Evolutionary conservation across 2,113 vertebrate genomes (phyloP).

Genomic region (Oryzias melastigma): DNA sequence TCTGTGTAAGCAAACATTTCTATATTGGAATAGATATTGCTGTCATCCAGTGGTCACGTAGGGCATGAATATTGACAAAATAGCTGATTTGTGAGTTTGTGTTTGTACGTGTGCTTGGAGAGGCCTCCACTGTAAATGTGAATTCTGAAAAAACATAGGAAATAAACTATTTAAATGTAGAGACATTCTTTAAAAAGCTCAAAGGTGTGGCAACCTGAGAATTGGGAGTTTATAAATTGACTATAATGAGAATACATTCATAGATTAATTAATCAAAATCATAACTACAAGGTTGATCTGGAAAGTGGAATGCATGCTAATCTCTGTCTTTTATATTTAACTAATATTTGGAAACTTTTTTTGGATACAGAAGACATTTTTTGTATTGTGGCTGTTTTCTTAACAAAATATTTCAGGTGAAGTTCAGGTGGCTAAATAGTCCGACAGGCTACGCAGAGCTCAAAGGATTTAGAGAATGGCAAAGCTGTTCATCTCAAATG

Average conservation of each 20-base stretch:
- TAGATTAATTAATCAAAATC: constrained; percentile 34
- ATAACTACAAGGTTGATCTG: constrained; percentile 38
- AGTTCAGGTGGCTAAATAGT: constrained; percentile 7
- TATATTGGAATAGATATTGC: constrained; percentile 38
- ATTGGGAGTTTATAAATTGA: constrained; percentile 35
- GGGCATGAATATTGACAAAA: constrained; percentile 23
- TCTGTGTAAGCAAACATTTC: constrained; percentile 58
- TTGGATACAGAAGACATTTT: constrained; percentile 19
- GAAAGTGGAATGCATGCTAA: constrained; percentile 57
- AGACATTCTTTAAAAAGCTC: constrained; percentile 4
- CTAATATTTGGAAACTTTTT: constrained; percentile 31
- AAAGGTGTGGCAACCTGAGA: constrained; percentile 32
- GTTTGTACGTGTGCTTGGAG: neutral
- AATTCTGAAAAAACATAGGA: too few relatives aligned
- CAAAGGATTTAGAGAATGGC: constrained; percentile 33
- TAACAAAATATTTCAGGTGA: constrained; percentile 34
- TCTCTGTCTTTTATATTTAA: constrained; percentile 26
- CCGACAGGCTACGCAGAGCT: constrained; percentile 26
- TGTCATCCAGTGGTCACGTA: constrained; percentile 33
- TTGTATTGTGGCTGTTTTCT: constrained; percentile 19
- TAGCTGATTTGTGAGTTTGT: constrained; percentile 40
- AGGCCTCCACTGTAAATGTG: too few relatives aligned
- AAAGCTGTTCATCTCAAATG: constrained; percentile 31
- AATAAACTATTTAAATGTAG: constrained; percentile 6
- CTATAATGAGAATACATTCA: constrained; percentile 36